phyloP scores from a whole-genome alignment of 2,888 invertebrate species.

The Zootermopsis nevadensis region DNA sequence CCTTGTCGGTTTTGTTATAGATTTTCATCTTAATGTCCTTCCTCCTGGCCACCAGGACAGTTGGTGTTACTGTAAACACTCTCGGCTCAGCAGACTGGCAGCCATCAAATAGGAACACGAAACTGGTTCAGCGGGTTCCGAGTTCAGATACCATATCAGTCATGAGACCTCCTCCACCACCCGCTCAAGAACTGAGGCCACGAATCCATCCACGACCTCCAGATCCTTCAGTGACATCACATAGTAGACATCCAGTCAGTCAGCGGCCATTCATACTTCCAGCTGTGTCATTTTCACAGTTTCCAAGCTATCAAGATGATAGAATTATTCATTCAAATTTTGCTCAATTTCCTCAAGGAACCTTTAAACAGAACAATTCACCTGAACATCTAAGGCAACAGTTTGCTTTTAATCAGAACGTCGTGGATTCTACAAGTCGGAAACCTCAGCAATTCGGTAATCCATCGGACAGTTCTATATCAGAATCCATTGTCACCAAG shows the following conservation, averaged over 20 bases:
- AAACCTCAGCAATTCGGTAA: background rate
- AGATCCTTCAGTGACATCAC: background rate
- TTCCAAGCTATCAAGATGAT: background rate
- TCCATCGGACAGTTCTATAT: background rate
- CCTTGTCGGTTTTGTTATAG: background rate
- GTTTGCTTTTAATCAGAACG: background rate
- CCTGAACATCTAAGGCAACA: background rate
- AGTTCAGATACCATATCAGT: background rate
- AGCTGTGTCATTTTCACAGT: background rate
- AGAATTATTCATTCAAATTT: background rate
- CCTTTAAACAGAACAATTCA: background rate
- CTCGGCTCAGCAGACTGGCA: background rate
- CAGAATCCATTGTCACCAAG: background rate
- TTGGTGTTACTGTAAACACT: background rate
- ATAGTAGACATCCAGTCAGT: background rate
- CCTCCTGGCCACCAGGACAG: background rate
- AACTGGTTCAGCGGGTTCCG: background rate
- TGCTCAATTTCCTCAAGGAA: background rate
- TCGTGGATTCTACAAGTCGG: conserved; percentile 1
- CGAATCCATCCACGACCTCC: background rate
- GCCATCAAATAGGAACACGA: background rate
- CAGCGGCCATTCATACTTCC: background rate
- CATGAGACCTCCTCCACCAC: conserved; percentile 3
- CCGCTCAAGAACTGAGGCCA: background rate
- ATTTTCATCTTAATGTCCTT: background rate